Evolutionary conservation across 1,140 invertebrate species (phyloP), one percentile per base, ranked within the genome.

Genomic region (Camponotus floridanus): DNA sequence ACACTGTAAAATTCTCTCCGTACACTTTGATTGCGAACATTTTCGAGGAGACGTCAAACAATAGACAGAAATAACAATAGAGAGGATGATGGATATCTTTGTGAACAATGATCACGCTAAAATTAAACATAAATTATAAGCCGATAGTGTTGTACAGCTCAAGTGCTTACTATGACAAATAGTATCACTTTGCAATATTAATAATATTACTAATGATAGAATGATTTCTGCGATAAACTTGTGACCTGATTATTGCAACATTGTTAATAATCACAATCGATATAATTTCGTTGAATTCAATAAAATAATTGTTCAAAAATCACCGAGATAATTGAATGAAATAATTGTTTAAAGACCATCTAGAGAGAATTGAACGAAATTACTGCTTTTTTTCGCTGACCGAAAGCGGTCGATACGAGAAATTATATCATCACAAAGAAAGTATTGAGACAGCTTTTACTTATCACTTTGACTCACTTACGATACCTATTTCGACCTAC

Each of bases 401-500:
- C 21, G 36, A 21, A 6, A 26, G 18, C n/a, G 55, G 18, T 4
- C n/a, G 48, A 51, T 31, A 8, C 11, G 6, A 65, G 18, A 15
- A 15, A 6, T 67, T 67, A 5, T 31, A 36, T 8, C 18, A 21
- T 13, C 31, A 48, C 3, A 15, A n/a, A 5, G 11, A 78, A 78
- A 48, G 18, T 8, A 7, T 21, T 1, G 9, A 8, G 15, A 62
- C 18, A 7, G 48, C n/a, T 31, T 0, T 21, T 36, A 55, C 31
- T 36, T 26, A 8, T 33, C 26, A n/a, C 11, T 13, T 0, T 33
- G 0, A 45, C 9, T 13, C 42, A 45, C 42, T 45, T 45, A 0
- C 42, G n/a, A n/a, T n/a, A n/a, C n/a, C n/a, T n/a, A 45, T 3
- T 5, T 36, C 21, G 42, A 78, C 76, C 1, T 78, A 78, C 76